phyloP scores from a whole-genome alignment of 1,140 invertebrate genomes.

The Aphelinus atriplicis region DNA sequence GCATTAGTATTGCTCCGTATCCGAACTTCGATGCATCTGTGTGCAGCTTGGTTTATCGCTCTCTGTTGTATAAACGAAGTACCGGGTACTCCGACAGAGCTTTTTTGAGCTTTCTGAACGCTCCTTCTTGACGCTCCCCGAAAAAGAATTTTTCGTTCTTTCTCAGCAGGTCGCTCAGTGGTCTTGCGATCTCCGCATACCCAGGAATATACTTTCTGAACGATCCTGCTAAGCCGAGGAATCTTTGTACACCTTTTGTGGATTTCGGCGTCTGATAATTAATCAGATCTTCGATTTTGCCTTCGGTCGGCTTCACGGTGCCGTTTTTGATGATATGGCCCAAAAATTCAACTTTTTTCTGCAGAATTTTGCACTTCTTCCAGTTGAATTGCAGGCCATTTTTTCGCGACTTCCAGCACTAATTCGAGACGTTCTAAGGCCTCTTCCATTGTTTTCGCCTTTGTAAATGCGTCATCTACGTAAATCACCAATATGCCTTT shows the following conservation, averaged over 20 bases:
- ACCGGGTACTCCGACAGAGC: slow-evolving; percentile 2
- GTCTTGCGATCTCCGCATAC: neutral
- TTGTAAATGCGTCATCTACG: slow-evolving; percentile 33
- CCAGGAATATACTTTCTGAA: slow-evolving; percentile 40
- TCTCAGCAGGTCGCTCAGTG: slow-evolving; percentile 8
- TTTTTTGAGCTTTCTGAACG: slow-evolving; percentile 25
- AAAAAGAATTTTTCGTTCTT: slow-evolving; percentile 18
- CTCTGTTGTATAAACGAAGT: slow-evolving; percentile 5
- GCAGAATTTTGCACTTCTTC: slow-evolving; percentile 35
- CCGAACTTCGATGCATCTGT: slow-evolving; percentile 49
- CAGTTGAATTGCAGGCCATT: slow-evolving; percentile 31
- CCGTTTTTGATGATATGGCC: slow-evolving; percentile 25
- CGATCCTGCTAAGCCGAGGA: slow-evolving; percentile 32
- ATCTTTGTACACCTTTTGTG: slow-evolving; percentile 27
- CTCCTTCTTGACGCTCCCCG: neutral
- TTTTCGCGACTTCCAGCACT: slow-evolving; percentile 20
- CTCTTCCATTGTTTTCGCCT: slow-evolving; percentile 12
- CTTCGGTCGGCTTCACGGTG: neutral
- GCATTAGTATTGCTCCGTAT: slow-evolving; percentile 52
- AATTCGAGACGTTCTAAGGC: slow-evolving; percentile 6
- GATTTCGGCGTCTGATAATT: slow-evolving; percentile 16
- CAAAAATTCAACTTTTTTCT: slow-evolving; percentile 25
- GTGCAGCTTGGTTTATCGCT: slow-evolving; percentile 43
- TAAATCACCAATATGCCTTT: slow-evolving; percentile 3
- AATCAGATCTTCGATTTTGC: neutral